Percentiles rank a stretch among this genome's conserved stretches.
phyloP scores from a whole-genome alignment of 2,797 vertebrate species.

The Rousettus madagascariensis region DNA sequence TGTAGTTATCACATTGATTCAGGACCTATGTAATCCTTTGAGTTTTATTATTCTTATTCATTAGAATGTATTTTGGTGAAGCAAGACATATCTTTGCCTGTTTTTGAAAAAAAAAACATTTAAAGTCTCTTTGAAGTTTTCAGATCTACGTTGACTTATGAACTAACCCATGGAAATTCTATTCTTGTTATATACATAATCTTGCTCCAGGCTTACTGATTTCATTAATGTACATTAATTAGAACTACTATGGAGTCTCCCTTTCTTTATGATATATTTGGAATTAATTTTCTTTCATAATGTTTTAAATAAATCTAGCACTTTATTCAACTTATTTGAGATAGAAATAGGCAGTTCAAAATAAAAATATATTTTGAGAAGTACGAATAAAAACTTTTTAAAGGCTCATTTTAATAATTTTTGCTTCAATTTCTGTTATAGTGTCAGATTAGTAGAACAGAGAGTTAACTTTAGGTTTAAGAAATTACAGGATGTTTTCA shows the following conservation, averaged over 20 bases:
- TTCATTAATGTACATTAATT: constrained; percentile 7
- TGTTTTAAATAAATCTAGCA: background rate
- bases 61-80: background rate
- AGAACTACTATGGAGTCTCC: background rate
- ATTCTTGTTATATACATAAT: background rate
- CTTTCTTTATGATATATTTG: background rate
- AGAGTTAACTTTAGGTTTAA: background rate
- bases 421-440: background rate
- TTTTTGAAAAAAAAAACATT: background rate
- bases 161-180: background rate
- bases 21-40: background rate
- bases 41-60: background rate
- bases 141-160: background rate
- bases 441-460: background rate
- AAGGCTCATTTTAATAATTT: constrained; percentile 17
- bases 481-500: background rate
- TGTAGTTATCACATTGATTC: background rate
- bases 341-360: background rate
- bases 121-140: background rate
- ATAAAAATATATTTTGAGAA: background rate
- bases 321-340: background rate
- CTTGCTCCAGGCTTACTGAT: background rate
- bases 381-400: background rate
- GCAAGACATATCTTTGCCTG: background rate
- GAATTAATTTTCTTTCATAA: background rate